phyloP scores from a whole-genome alignment of 2,113 vertebrate species.

The Pomatorhinus ruficollis region DNA sequence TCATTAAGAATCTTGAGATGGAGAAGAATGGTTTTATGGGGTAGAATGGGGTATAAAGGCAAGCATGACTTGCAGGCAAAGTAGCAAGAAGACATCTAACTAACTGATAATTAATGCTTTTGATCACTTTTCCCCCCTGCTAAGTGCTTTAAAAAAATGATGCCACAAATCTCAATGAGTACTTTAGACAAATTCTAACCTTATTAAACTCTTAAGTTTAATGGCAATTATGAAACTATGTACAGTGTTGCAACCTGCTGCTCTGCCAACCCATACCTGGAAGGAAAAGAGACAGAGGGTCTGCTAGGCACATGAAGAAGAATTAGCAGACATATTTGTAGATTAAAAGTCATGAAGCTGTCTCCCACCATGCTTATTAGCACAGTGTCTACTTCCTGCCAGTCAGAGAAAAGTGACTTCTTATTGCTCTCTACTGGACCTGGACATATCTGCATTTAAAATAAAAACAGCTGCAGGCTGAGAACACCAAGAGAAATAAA shows the following conservation, averaged over 20 bases:
- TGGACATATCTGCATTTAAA: background rate
- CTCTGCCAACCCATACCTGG: background rate
- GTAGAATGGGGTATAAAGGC: background rate
- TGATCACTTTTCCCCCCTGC: fast-evolving
- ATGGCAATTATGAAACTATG: background rate
- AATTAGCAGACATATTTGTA: background rate
- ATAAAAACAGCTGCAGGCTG: background rate
- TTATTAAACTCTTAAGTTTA: background rate
- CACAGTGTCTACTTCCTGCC: background rate
- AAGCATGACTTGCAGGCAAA: background rate
- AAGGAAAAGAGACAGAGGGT: background rate
- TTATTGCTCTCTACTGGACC: background rate
- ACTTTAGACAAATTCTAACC: background rate
- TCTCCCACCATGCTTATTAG: background rate
- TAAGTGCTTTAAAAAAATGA: background rate
- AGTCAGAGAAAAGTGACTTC: background rate
- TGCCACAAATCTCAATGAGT: background rate
- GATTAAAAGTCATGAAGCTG: background rate
- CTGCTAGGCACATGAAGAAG: background rate
- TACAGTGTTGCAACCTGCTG: background rate
- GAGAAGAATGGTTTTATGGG: background rate
- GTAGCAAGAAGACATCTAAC: background rate
- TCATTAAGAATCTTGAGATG: background rate
- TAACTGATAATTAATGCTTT: background rate
- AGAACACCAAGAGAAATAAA: background rate